A percentile compares a stretch with the other conserved stretches of the same genome.
These are phyloP conservation scores for Vulpes lagopus DNA, from an alignment of 2,113 vertebrate species.

Conservation along the genomic window DNA sequence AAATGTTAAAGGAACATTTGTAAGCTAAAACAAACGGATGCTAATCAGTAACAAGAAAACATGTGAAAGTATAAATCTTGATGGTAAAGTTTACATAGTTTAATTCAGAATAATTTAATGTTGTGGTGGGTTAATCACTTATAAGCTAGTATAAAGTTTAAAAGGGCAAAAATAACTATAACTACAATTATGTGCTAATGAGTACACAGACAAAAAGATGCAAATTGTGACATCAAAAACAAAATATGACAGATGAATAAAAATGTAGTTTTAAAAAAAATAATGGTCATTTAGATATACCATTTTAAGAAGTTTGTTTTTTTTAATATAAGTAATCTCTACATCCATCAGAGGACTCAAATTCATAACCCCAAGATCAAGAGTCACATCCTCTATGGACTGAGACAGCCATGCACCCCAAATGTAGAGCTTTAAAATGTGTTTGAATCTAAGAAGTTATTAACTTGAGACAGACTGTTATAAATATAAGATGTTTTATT, in stretches of 20 bases:
- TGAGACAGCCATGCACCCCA: background rate
- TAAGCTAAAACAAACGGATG: background rate
- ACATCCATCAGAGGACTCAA: background rate
- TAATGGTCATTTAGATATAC: background rate
- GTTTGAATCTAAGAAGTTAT: background rate
- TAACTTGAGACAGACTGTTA: background rate
- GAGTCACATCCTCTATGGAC: background rate
- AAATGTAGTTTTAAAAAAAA: background rate
- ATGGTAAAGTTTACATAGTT: background rate
- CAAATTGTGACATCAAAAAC: background rate
- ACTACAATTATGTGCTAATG: background rate
- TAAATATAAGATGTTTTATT: background rate
- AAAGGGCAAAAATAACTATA: background rate
- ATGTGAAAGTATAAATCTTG: background rate
- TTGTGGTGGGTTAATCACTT: background rate
- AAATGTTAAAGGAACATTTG: background rate
- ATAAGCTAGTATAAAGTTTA: background rate
- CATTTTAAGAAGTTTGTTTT: background rate
- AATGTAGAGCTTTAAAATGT: background rate
- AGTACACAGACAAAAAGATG: background rate
- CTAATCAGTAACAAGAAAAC: background rate
- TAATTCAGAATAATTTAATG: background rate
- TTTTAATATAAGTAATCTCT: background rate
- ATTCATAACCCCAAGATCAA: background rate
- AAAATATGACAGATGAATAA: background rate